Percentiles rank a stretch among this genome's conserved stretches.
These are phyloP conservation scores for Dromiciops gliroides DNA, from an alignment of 2,113 vertebrate species.

Conservation along the genomic window DNA sequence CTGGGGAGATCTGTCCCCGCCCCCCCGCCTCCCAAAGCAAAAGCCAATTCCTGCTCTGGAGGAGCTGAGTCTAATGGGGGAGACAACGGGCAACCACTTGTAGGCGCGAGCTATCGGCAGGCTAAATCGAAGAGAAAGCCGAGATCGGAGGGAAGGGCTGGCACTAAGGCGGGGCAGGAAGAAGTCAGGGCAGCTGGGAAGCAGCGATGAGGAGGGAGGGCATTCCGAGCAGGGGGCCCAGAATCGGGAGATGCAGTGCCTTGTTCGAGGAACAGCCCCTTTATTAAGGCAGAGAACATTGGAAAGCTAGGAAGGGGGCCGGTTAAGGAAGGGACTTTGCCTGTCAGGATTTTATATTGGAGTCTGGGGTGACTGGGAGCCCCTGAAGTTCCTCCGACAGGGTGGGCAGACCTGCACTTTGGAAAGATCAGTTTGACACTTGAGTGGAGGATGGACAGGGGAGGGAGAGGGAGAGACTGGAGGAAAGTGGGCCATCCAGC, in stretches of 20 bases:
- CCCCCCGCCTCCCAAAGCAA: not conserved
- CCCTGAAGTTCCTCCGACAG: not conserved
- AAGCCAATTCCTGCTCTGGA: not conserved
- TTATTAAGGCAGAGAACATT: not conserved
- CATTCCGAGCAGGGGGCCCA: not conserved
- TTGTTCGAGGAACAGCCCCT: not conserved
- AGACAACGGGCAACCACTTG: too few species aligned
- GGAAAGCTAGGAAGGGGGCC: not conserved
- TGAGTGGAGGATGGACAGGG: not conserved
- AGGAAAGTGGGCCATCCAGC: not conserved
- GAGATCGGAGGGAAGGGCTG: not conserved
- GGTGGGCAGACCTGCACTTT: not conserved
- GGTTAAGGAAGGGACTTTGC: not conserved
- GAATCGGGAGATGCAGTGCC: not conserved
- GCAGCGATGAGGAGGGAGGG: not conserved
- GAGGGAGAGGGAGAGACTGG: not conserved
- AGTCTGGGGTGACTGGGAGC: not conserved
- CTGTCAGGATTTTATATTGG: not conserved
- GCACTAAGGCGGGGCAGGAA: too few species aligned
- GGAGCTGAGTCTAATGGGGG: too few species aligned
- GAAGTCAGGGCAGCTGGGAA: not conserved
- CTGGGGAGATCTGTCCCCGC: not conserved
- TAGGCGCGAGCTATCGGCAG: too few species aligned
- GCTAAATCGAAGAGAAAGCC: rapidly evolving
- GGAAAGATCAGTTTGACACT: not conserved